Evolutionary conservation across 2,888 invertebrate species (phyloP), one percentile per base, ranked within the genome.

Genomic region (Dexiosoma caninum): DNA sequence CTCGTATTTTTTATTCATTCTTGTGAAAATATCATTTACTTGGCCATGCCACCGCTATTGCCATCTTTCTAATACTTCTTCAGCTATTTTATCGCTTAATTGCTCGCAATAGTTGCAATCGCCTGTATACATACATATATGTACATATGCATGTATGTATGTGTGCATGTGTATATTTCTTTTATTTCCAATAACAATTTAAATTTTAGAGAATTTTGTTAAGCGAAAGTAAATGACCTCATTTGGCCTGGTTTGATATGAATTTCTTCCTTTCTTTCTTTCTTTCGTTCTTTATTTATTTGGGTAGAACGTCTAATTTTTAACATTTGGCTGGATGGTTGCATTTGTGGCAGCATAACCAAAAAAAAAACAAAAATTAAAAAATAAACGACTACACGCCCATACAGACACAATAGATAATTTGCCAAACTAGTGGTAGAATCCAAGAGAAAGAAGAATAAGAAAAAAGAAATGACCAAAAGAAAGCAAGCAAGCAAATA

Each of bases 181-280:
- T 42, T 10, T 57, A 0, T 37, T 32, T 27, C 21, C 2, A 55
- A 42, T 74, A 12, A 37, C 67, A 67, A 59, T 60, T 75, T 67
- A 62, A 40, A 51, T 53, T 57, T 46, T 57, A 9, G 23, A 49
- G 51, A 81, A 60, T 70, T 53, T 78, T 32, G 67, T 75, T 69
- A 78, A 83, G 77, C 78, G 83, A 82, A 83, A 82, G 82, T 82
- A 82, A 81, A 81, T 83, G 82, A 83, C 82, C 83, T 83, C 81
- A 74, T 77, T 77, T 83, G 82, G 75, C 83, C 82, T 78, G 82
- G 49, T 83, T 79, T 79, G 67, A 72, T 78, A 66, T 12, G 53
- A 32, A 46, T 55, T 64, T 55, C 27, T 53, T 55, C 35, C 9
- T 5, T 44, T 44, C 32, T 55, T 64, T 55, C 27, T 53, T 55